phyloP scores from a whole-genome alignment of 1,140 invertebrate genomes.

The Nephotettix cincticeps region DNA sequence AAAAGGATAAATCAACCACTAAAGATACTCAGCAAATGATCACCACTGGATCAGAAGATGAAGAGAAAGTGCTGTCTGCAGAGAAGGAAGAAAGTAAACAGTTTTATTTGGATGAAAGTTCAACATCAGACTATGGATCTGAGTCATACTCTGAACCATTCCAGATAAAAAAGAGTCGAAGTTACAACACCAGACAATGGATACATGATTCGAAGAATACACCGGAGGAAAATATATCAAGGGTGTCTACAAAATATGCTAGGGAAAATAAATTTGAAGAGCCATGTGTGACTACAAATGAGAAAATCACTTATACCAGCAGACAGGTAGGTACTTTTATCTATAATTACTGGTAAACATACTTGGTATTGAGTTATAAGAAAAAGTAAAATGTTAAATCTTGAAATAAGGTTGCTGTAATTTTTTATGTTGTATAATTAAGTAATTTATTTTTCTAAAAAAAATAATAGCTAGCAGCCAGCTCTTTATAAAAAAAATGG shows the following conservation, averaged over 20 bases:
- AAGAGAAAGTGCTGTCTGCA: conserved; percentile 26
- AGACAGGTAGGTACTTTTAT: background rate
- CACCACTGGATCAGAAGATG: conserved; percentile 26
- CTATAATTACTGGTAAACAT: too few species aligned
- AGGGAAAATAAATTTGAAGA: background rate
- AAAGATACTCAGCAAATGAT: too few species aligned
- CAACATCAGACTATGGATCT: conserved; percentile 13
- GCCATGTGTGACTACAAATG: background rate
- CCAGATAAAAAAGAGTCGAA: background rate
- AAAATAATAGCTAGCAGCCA: too few species aligned
- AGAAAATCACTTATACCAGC: background rate
- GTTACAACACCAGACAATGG: background rate
- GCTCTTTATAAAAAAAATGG: too few species aligned
- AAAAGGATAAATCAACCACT: conserved; percentile 14
- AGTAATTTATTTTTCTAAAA: too few species aligned
- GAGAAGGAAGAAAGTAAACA: background rate
- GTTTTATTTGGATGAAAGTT: background rate
- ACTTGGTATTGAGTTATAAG: too few species aligned
- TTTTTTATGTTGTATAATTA: too few species aligned
- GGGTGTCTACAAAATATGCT: background rate
- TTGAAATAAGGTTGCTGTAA: too few species aligned
- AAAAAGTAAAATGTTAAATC: too few species aligned
- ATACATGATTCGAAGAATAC: background rate
- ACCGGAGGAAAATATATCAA: background rate
- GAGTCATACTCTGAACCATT: background rate